Evolutionary conservation across 2,888 invertebrate genomes (phyloP), one percentile per base, ranked within the genome.

Genomic region (Graphium colonna): DNA sequence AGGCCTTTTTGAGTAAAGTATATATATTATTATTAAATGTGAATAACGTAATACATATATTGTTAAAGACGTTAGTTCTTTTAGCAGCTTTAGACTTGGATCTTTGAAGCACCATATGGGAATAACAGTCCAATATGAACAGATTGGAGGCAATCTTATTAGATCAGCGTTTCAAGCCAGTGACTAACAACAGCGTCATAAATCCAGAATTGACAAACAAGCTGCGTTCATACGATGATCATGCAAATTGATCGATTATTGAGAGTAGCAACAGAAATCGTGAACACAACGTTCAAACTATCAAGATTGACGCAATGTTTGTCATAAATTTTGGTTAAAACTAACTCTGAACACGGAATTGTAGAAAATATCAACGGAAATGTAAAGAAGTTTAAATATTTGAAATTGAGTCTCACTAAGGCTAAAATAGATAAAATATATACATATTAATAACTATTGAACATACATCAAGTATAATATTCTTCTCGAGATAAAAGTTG

Each of bases 161-260:
- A n/a, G 13, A 36, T 17, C 18, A 13, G 36, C 45, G 41, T 8
- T 46, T 21, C 15, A 21, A 42, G n/a, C 36, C 21, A 16, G 33
- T 48, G 53, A 49, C 39, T 49, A 48, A 49, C 43, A 17, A 17
- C 13, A 13, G 15, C 12, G 18, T 40, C 40, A 47, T 52, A 48
- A 49, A 53, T 53, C 48, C 39, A 18, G 5, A 53, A 53, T 39
- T 38, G 47, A 52, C 47, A 53, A 53, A 53, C 48, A 44, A 53
- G 44, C 38, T 47, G 42, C 47, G 28, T 42, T 52, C 33, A 41
- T 38, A 13, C 26, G 36, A 33, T 47, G 42, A 53, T 53, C 53
- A 53, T 26, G 33, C 39, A 39, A 49, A 49, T 43, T 48, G 53
- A 48, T 53, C 39, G 48, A 49, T 49, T 48, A 31, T 42, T 43